Evolutionary conservation across 1,140 invertebrate genomes (phyloP).

Genomic region (Thaumatotibia leucotreta): DNA sequence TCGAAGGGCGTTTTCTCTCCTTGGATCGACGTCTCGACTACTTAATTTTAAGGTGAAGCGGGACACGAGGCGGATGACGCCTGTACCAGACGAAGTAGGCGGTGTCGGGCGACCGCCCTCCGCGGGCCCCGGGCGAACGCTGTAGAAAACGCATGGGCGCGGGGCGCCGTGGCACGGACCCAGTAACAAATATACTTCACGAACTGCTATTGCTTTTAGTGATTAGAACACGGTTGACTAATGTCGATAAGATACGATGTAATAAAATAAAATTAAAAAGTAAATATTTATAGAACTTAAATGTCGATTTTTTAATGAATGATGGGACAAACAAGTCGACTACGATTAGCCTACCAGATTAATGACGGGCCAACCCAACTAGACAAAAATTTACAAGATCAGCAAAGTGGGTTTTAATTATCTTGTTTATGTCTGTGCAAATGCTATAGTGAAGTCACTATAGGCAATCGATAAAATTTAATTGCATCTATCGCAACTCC

Average conservation of each 20-base stretch:
- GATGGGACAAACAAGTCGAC: not conserved
- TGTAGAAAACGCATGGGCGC: slow-evolving; percentile 62
- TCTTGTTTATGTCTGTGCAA: too few relatives aligned
- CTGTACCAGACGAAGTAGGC: slow-evolving; percentile 73
- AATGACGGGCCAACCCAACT: too few relatives aligned
- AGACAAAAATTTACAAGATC: too few relatives aligned
- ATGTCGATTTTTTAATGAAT: not conserved
- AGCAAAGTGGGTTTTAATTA: too few relatives aligned
- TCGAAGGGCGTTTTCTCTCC: slow-evolving; percentile 55
- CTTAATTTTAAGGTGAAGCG: slow-evolving; percentile 55
- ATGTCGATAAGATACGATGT: slow-evolving; percentile 42
- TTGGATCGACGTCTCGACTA: slow-evolving; percentile 37
- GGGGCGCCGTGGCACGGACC: slow-evolving; percentile 65
- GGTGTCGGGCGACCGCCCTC: slow-evolving; percentile 69
- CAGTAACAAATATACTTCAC: slow-evolving; percentile 72
- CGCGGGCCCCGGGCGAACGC: slow-evolving; percentile 59
- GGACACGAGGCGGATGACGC: slow-evolving; percentile 66
- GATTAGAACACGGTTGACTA: slow-evolving; percentile 36
- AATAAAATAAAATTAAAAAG: slow-evolving; percentile 7
- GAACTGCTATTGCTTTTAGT: slow-evolving; percentile 62
- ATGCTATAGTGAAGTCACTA: too few relatives aligned
- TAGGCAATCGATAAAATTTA: too few relatives aligned
- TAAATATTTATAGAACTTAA: not conserved
- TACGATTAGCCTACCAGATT: not conserved
- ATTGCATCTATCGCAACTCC: too few relatives aligned